Evolutionary conservation across 2,797 vertebrate species (phyloP).

Genomic region (Myripristis murdjan): DNA sequence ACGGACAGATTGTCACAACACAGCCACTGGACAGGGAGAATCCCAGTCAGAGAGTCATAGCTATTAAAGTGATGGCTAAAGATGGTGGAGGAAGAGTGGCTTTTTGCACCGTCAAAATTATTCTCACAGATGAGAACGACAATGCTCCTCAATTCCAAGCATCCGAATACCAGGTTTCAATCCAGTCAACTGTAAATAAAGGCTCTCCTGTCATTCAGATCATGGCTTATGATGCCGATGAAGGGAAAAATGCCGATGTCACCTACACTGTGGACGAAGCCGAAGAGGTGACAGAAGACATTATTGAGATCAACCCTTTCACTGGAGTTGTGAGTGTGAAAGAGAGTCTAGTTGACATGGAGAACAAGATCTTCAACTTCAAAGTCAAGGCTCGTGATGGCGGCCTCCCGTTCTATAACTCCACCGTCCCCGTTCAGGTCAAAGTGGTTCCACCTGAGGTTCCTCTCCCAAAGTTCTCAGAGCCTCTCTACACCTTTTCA

Average conservation of each 20-base stretch:
- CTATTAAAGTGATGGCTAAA: conserved; percentile 97
- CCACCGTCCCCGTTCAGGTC: conserved; percentile 91
- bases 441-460: conserved; percentile 94
- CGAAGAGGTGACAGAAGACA: conserved; percentile 88
- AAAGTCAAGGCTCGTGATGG: conserved; percentile 95
- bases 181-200: conserved; percentile 94
- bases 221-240: conserved; percentile 95
- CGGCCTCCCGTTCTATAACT: conserved; percentile 93
- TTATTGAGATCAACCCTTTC: conserved; percentile 94
- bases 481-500: conserved; percentile 95
- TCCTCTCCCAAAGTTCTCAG: conserved; percentile 94
- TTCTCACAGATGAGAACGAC: conserved; percentile 97
- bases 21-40: conserved; percentile 95
- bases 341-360: conserved; percentile 92
- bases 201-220: conserved; percentile 94
- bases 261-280: conserved; percentile 93
- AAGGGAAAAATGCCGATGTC: conserved; percentile 97
- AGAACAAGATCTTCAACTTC: conserved; percentile 95
- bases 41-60: conserved; percentile 93
- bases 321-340: conserved; percentile 94
- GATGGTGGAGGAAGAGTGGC: conserved; percentile 96
- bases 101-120: conserved; percentile 97
- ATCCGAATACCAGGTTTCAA: conserved; percentile 92
- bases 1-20: conserved; percentile 92
- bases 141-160: conserved; percentile 95